phyloP scores from a whole-genome alignment of 2,888 invertebrate species.

The Tipula vernalis region DNA sequence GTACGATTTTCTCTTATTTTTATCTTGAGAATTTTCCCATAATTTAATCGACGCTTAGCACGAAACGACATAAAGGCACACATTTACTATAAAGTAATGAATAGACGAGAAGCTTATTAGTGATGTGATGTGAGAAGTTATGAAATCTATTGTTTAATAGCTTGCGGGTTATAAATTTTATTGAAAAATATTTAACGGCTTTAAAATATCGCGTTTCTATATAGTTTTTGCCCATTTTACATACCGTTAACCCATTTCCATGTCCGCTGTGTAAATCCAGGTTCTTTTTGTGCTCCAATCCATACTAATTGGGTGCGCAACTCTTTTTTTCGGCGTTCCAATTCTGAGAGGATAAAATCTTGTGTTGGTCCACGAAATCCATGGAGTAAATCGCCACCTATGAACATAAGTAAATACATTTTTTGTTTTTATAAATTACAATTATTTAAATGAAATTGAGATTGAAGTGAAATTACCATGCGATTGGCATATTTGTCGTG shows the following conservation, averaged over 20 bases:
- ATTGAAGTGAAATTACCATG: constrained; percentile 41
- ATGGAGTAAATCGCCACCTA: constrained; percentile 34
- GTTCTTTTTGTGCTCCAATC: constrained; percentile 85
- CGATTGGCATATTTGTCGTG: constrained; percentile 59
- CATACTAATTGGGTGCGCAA: constrained; percentile 79
- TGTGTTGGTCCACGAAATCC: constrained; percentile 33
- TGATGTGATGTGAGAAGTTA: neutral
- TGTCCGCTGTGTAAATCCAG: constrained; percentile 64
- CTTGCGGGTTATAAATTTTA: neutral
- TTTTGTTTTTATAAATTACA: neutral
- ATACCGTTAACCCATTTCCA: constrained; percentile 88
- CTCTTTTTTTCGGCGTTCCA: constrained; percentile 65
- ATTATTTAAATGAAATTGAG: neutral
- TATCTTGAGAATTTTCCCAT: constrained; percentile 5
- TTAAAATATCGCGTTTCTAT: neutral
- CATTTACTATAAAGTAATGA: neutral
- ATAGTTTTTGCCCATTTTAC: constrained; percentile 19
- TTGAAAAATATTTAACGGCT: neutral
- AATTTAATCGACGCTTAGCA: neutral
- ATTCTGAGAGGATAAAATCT: constrained; percentile 52
- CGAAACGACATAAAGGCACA: neutral
- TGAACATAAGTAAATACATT: neutral
- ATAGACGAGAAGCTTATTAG: neutral
- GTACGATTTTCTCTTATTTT: neutral
- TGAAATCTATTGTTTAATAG: neutral